These are phyloP conservation scores for Parapristionchus giblindavisi DNA, from an alignment of 2,888 invertebrate species.

Conservation along the genomic window DNA sequence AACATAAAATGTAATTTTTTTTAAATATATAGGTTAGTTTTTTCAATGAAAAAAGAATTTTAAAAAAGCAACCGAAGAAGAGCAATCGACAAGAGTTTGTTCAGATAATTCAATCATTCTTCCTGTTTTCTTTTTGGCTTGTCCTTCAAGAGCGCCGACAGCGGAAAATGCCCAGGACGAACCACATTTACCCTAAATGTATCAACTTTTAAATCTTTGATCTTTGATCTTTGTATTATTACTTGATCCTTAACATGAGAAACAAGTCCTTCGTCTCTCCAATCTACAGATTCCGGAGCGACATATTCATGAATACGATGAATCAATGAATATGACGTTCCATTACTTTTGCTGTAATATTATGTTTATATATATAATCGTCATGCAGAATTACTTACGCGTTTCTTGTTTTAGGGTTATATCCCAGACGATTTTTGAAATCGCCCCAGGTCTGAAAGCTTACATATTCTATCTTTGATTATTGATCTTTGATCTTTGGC, in stretches of 20 bases:
- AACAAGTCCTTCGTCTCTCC: neutral
- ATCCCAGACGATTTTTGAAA: neutral
- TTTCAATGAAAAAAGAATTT: too few relatives aligned
- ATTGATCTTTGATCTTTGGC: too few relatives aligned
- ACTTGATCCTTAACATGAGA: neutral
- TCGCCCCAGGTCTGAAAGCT: neutral
- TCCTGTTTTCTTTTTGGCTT: neutral
- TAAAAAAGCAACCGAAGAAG: slow-evolving; percentile 38
- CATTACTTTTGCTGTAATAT: too few relatives aligned
- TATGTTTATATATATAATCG: too few relatives aligned
- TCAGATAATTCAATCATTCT: slow-evolving; percentile 64
- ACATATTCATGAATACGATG: too few relatives aligned
- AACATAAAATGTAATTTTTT: too few relatives aligned
- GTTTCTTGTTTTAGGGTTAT: too few relatives aligned
- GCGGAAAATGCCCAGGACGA: slow-evolving; percentile 36
- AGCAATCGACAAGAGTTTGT: slow-evolving; percentile 72
- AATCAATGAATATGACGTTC: neutral
- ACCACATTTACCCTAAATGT: slow-evolving; percentile 8
- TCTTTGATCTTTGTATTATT: neutral
- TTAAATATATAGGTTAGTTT: too few relatives aligned
- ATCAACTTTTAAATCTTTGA: neutral
- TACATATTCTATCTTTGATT: too few relatives aligned
- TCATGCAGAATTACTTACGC: too few relatives aligned
- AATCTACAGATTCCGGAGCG: neutral
- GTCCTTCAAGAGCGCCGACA: slow-evolving; percentile 30